Evolutionary conservation across 2,113 vertebrate genomes (phyloP).

Genomic region (Megatriorchis doriae): DNA sequence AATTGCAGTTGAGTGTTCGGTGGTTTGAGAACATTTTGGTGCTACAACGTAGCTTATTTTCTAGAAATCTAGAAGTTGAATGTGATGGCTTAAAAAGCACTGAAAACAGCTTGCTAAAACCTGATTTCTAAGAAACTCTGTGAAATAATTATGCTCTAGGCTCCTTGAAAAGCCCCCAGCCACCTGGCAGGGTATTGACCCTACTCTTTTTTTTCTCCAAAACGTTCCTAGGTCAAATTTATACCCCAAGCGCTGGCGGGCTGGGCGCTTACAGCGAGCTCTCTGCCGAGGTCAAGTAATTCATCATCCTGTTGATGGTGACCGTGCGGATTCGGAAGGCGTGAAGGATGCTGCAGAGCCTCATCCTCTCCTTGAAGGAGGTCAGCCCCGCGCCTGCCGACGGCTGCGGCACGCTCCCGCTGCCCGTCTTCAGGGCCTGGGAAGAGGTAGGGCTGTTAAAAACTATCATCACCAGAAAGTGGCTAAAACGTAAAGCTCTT

Average conservation of each 20-base stretch:
- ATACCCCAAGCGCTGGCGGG: not conserved
- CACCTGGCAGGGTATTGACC: not conserved
- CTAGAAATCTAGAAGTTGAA: not conserved
- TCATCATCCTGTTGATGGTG: conserved; percentile 81
- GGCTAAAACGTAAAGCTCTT: not conserved
- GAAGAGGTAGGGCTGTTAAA: not conserved
- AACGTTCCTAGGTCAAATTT: not conserved
- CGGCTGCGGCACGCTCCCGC: accelerated
- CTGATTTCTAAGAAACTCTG: not conserved
- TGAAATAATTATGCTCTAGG: accelerated
- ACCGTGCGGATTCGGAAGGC: conserved; percentile 76
- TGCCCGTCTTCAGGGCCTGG: conserved; percentile 49
- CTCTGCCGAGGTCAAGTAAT: conserved; percentile 65
- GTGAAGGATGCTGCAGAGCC: conserved; percentile 77
- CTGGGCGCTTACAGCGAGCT: not conserved
- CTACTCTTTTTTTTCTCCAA: not conserved
- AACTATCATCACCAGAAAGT: not conserved
- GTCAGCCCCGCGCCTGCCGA: accelerated
- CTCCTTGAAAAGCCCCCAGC: not conserved
- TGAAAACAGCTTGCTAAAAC: not conserved
- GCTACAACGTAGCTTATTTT: not conserved
- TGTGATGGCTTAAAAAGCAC: not conserved
- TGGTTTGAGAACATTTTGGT: not conserved
- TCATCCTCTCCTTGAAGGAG: conserved; percentile 53
- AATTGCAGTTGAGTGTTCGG: not conserved